These are phyloP conservation scores for Anableps anableps DNA, from an alignment of 2,797 vertebrate species.

Conservation along the genomic window DNA sequence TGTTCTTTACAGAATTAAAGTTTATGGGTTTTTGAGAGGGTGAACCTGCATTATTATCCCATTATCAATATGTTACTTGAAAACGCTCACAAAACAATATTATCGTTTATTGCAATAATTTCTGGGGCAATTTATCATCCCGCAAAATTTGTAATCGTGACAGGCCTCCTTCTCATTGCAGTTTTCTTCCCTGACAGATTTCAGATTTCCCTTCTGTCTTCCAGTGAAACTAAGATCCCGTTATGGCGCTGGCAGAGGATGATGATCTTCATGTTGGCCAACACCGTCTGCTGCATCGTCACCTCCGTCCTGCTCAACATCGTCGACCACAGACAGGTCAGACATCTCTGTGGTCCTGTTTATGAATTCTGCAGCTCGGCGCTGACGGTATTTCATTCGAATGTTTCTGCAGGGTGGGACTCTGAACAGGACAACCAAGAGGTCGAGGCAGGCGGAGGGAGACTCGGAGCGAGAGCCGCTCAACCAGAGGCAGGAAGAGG, in stretches of 20 bases:
- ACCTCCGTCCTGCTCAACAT: constrained; percentile 81
- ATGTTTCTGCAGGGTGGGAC: constrained; percentile 76
- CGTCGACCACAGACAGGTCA: constrained; percentile 83
- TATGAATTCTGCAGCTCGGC: not conserved
- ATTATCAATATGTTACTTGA: too few species aligned
- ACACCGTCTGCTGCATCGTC: constrained; percentile 81
- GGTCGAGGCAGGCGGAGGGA: constrained; percentile 31
- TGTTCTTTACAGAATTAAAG: too few species aligned
- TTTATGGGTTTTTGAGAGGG: too few species aligned
- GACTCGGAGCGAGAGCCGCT: constrained; percentile 72
- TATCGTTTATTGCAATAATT: too few species aligned
- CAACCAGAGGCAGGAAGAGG: constrained; percentile 44
- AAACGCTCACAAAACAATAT: too few species aligned
- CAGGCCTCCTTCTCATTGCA: too few species aligned
- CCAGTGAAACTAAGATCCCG: constrained; percentile 84
- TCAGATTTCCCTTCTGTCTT: not conserved
- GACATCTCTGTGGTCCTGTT: not conserved
- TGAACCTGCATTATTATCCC: too few species aligned
- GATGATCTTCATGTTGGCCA: constrained; percentile 88
- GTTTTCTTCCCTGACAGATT: too few species aligned
- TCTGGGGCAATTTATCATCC: too few species aligned
- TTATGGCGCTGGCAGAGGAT: constrained; percentile 86
- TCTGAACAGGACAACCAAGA: constrained; percentile 84
- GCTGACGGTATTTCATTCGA: not conserved
- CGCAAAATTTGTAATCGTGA: too few species aligned